Percentiles rank a stretch among this genome's conserved stretches.
phyloP scores from a whole-genome alignment of 2,113 vertebrate species.

The Chaetura pelagica region DNA sequence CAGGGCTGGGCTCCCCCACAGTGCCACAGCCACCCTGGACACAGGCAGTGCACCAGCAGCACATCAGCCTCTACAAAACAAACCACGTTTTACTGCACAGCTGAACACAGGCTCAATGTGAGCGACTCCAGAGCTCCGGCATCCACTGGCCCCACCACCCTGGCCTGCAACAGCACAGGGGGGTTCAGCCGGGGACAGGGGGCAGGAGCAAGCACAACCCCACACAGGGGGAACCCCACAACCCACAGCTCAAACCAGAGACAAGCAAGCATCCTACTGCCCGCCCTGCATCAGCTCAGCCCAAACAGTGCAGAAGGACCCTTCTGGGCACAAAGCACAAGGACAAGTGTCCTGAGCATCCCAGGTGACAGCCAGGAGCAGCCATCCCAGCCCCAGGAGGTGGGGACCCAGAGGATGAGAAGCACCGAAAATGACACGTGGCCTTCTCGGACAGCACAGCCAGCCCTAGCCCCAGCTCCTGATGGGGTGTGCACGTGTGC shows the following conservation, averaged over 20 bases:
- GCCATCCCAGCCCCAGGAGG: background rate
- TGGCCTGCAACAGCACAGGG: accelerated
- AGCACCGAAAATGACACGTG: background rate
- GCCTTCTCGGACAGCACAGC: background rate
- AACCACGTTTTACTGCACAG: conserved; percentile 41
- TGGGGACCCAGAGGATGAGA: background rate
- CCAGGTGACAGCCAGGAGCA: background rate
- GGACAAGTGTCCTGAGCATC: background rate
- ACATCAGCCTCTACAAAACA: conserved; percentile 14
- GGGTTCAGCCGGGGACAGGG: accelerated
- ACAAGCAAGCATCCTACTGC: accelerated
- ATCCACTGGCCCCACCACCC: background rate
- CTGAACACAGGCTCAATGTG: conserved; percentile 61
- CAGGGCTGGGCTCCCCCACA: no score
- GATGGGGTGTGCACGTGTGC: background rate
- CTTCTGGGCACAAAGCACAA: background rate
- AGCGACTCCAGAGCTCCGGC: background rate
- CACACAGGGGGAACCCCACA: accelerated
- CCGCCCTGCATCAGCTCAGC: background rate
- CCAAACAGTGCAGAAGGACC: background rate
- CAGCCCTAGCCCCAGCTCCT: background rate
- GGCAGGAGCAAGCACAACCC: background rate
- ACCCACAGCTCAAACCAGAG: background rate
- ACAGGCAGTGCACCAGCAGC: accelerated
- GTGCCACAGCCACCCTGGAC: no score